Evolutionary conservation across 2,113 vertebrate species (phyloP).

Genomic region (Pterocles orientalis): DNA sequence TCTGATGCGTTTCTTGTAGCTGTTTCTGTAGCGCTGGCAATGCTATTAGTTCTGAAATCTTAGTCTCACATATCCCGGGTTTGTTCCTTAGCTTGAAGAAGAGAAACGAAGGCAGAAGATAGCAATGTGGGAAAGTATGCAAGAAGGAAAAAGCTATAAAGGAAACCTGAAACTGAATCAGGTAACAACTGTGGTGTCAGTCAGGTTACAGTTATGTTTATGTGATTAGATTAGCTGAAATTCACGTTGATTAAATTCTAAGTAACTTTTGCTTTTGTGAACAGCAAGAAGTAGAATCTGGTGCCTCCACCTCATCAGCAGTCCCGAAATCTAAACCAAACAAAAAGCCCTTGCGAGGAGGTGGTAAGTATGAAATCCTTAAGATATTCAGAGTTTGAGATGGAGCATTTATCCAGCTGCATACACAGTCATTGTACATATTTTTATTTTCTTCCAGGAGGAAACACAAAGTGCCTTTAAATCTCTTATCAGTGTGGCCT

Average conservation of each 20-base stretch:
- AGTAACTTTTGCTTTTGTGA: slow-evolving; percentile 2
- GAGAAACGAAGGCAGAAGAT: slow-evolving; percentile 89
- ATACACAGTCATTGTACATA: not conserved
- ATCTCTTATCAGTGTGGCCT: not conserved
- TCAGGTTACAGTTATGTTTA: not conserved
- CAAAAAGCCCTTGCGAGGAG: slow-evolving; percentile 80
- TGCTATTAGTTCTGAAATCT: not conserved
- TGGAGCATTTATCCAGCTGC: not conserved
- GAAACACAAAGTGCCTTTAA: not conserved
- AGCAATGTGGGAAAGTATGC: slow-evolving; percentile 90
- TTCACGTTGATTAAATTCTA: not conserved
- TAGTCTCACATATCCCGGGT: not conserved
- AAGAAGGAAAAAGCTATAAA: slow-evolving; percentile 86
- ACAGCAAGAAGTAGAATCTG: slow-evolving; percentile 72
- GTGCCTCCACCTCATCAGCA: slow-evolving; percentile 72
- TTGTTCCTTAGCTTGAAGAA: slow-evolving; percentile 83
- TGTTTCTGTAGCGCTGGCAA: not conserved
- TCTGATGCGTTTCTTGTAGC: not conserved
- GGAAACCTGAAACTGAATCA: slow-evolving; percentile 65
- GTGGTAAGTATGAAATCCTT: slow-evolving; percentile 75
- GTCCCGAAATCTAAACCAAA: slow-evolving; percentile 79
- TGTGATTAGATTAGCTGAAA: not conserved
- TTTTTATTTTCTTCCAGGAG: not conserved
- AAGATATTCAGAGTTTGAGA: not conserved
- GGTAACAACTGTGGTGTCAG: slow-evolving; percentile 45